Evolutionary conservation across 2,888 invertebrate genomes (phyloP).

Genomic region (Neria commutata): DNA sequence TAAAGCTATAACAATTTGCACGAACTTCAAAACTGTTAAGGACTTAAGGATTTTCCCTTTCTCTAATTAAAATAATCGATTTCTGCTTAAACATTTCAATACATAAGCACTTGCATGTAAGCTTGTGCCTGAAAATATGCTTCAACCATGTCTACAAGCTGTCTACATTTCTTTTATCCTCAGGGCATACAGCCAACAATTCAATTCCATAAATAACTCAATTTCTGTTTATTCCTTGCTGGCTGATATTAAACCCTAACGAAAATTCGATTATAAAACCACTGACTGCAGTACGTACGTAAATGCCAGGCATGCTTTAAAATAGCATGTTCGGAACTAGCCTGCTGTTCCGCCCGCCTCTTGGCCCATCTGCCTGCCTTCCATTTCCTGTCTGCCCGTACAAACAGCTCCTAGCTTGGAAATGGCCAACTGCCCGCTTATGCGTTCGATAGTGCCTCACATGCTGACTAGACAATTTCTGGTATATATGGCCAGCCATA

Average conservation of each 20-base stretch:
- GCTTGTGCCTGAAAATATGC: slow-evolving; percentile 5
- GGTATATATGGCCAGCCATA: slow-evolving; percentile 44
- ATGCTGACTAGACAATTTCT: slow-evolving; percentile 15
- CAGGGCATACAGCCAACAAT: slow-evolving; percentile 37
- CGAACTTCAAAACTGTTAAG: too few relatives aligned
- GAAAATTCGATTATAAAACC: slow-evolving; percentile 18
- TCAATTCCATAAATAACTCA: slow-evolving; percentile 49
- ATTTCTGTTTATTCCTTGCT: slow-evolving; percentile 32
- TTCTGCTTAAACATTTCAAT: neutral
- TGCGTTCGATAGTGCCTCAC: neutral
- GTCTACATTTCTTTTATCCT: neutral
- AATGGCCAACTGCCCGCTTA: neutral
- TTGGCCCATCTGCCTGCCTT: slow-evolving; percentile 21
- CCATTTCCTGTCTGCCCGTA: slow-evolving; percentile 31
- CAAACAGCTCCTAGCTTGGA: neutral
- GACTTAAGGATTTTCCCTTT: neutral
- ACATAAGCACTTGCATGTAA: neutral
- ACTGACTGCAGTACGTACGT: neutral
- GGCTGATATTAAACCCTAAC: slow-evolving; percentile 8
- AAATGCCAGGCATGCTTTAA: slow-evolving; percentile 17
- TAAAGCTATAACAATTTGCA: too few relatives aligned
- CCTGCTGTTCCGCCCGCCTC: slow-evolving; percentile 22
- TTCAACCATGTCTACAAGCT: slow-evolving; percentile 7
- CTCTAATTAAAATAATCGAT: neutral
- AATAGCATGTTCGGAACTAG: slow-evolving; percentile 31